Percentiles rank a stretch among this genome's conserved stretches.
phyloP scores from a whole-genome alignment of 37 sponge, comb jelly and placozoan genomes.

The Beroe ovata region DNA sequence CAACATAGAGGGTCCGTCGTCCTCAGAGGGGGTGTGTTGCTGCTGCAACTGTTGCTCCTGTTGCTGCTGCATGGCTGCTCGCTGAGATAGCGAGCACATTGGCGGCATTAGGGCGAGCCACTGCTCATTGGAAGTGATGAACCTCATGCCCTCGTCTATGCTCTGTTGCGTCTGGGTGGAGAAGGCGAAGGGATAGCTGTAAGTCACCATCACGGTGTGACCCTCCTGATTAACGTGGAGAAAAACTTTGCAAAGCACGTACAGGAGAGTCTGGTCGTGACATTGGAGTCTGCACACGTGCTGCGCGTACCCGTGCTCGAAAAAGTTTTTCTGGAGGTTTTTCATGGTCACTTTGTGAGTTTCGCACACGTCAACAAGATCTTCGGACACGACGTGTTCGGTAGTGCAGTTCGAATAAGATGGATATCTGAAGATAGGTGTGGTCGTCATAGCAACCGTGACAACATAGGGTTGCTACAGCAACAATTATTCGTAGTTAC shows the following conservation, averaged over 20 bases:
- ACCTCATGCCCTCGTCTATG: slow-evolving; percentile 33
- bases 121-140: background rate
- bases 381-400: slow-evolving; percentile 46
- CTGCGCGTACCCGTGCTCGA: slow-evolving; percentile 24
- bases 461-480: no score
- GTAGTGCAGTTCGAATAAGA: slow-evolving; percentile 23
- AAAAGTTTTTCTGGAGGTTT: background rate
- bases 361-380: background rate
- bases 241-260: slow-evolving; percentile 29
- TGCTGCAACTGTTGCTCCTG: background rate
- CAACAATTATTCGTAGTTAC: no score
- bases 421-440: background rate
- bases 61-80: background rate
- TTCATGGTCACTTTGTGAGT: background rate
- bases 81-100: background rate
- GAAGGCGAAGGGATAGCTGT: slow-evolving; percentile 48
- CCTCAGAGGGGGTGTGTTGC: background rate
- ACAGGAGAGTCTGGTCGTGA: slow-evolving; percentile 5
- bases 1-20: background rate
- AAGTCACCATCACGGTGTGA: slow-evolving; percentile 24
- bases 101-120: slow-evolving; percentile 58
- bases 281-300: slow-evolving; percentile 7
- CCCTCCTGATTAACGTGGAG: slow-evolving; percentile 19
- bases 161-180: background rate
- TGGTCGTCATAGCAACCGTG: no score